These are phyloP conservation scores for Grapholita molesta DNA, from an alignment of 1,140 invertebrate genomes.

Conservation along the genomic window DNA sequence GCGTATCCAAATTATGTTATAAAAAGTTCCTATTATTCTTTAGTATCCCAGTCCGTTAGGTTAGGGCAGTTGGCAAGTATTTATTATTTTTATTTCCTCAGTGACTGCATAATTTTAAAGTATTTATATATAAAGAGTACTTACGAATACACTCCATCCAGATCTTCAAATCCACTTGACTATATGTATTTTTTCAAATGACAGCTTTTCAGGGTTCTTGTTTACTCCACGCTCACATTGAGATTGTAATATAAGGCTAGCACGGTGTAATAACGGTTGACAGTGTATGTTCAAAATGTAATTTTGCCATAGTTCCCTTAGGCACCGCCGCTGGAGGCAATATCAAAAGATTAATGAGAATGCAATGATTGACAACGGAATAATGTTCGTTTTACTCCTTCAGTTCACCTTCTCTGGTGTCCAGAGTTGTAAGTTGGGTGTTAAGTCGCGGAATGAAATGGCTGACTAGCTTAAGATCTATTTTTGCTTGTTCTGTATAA, in stretches of 20 bases:
- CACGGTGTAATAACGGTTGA: conserved; percentile 5
- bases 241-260: not conserved
- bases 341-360: conserved; percentile 37
- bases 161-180: too few relatives aligned
- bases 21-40: not conserved
- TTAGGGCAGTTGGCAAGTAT: not conserved
- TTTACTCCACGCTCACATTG: not conserved
- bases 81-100: not conserved
- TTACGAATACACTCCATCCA: too few relatives aligned
- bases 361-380: conserved; percentile 29
- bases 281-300: conserved; percentile 25
- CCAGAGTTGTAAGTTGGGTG: too few relatives aligned
- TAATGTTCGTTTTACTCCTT: not conserved
- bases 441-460: too few relatives aligned
- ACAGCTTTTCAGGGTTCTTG: not conserved
- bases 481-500: too few relatives aligned
- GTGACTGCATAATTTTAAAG: too few relatives aligned
- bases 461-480: too few relatives aligned
- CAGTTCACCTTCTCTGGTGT: not conserved
- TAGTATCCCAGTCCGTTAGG: not conserved
- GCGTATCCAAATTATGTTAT: too few relatives aligned
- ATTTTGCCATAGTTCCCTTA: conserved; percentile 29
- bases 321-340: conserved; percentile 24
- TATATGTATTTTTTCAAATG: not conserved
- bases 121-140: too few relatives aligned